These are phyloP conservation scores for Aphidius colemani DNA, from an alignment of 2,888 invertebrate species.

Conservation along the genomic window DNA sequence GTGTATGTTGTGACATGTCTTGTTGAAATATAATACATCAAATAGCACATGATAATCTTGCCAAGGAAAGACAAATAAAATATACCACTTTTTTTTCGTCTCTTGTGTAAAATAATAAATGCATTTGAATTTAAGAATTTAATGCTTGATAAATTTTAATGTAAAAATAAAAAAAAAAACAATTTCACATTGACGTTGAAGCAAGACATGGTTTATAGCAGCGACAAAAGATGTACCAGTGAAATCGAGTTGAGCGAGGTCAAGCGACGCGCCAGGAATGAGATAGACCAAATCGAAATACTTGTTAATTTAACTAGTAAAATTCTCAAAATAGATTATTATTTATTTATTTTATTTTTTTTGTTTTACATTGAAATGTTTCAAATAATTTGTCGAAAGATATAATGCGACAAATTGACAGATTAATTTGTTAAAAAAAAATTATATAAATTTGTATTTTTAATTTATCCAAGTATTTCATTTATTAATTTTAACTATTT, in stretches of 20 bases:
- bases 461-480: not conserved
- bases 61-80: no score
- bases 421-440: not conserved
- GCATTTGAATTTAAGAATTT: conserved; percentile 4
- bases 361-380: not conserved
- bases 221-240: conserved; percentile 11
- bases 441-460: not conserved
- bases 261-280: conserved; percentile 27
- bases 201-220: conserved; percentile 21
- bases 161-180: not conserved
- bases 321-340: conserved; percentile 17
- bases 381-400: not conserved
- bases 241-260: conserved; percentile 29
- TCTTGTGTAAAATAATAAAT: not conserved
- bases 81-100: not conserved
- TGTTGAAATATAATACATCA: conserved; percentile 12
- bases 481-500: not conserved
- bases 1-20: conserved; percentile 4
- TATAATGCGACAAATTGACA: not conserved
- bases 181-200: conserved; percentile 26
- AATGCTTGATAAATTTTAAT: no score
- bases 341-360: not conserved
- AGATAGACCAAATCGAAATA: conserved; percentile 23
- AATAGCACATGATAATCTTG: not conserved
- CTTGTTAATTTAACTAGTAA: not conserved